Evolutionary conservation across 92 coral and sea anemone species (phyloP).

Genomic region (Heteractis magnifica): DNA sequence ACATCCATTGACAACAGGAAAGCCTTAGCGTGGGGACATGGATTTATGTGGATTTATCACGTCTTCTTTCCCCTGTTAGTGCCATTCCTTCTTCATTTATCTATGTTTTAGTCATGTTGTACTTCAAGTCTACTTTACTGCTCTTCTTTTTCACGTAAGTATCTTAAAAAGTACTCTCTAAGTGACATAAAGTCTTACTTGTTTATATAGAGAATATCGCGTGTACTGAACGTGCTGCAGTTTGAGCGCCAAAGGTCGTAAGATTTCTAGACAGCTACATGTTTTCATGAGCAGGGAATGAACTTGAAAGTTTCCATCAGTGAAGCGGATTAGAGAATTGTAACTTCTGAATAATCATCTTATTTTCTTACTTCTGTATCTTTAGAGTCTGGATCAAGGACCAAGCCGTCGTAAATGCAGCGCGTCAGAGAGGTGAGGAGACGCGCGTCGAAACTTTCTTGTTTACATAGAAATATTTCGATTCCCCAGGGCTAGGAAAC

Average conservation of each 20-base stretch:
- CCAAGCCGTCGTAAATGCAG: background rate
- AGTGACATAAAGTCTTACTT: background rate
- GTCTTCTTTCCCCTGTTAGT: background rate
- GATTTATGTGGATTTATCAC: background rate
- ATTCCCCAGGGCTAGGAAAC: background rate
- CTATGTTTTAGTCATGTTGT: background rate
- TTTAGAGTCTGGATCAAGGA: background rate
- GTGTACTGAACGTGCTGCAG: background rate
- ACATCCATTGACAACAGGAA: background rate
- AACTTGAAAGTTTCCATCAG: background rate
- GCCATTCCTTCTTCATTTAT: background rate
- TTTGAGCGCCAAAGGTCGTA: background rate
- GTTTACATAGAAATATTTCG: background rate
- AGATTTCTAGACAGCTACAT: background rate
- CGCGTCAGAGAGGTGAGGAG: conserved; percentile 10
- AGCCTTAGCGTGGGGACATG: background rate
- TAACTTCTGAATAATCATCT: background rate
- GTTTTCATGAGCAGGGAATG: background rate
- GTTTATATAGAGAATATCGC: background rate
- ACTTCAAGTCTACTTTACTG: background rate
- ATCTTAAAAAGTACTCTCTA: background rate
- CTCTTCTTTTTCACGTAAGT: background rate
- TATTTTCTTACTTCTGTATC: background rate
- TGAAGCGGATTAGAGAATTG: background rate
- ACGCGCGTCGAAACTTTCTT: background rate